A percentile compares a stretch with the other conserved stretches of the same genome.
Evolutionary conservation across 1,140 invertebrate genomes (phyloP).

Genomic region (Drosophila lacteicornis): DNA sequence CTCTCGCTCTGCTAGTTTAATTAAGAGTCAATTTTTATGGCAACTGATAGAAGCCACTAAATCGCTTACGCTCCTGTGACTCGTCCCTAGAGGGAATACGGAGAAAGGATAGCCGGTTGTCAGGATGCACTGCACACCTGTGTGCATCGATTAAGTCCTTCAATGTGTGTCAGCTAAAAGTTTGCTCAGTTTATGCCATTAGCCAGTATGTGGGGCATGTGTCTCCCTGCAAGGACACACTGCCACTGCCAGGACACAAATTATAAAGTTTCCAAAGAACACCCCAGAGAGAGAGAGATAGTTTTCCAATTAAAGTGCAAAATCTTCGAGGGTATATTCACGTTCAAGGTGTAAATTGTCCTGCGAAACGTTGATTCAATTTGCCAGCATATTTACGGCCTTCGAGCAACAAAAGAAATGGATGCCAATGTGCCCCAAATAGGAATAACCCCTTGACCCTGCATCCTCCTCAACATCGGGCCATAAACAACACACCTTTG

Average conservation of each 20-base stretch:
- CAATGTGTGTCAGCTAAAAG: slow-evolving; percentile 61
- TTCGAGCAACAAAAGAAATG: slow-evolving; percentile 36
- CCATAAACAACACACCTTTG: slow-evolving; percentile 56
- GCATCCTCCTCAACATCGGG: not conserved
- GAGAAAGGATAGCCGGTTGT: not conserved
- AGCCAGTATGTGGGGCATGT: slow-evolving; percentile 38
- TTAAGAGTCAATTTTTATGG: slow-evolving; percentile 80
- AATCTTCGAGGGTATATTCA: slow-evolving; percentile 1
- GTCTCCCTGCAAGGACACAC: slow-evolving; percentile 16
- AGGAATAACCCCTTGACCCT: slow-evolving; percentile 29
- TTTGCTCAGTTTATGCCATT: slow-evolving; percentile 71
- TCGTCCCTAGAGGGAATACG: not conserved
- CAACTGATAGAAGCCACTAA: slow-evolving; percentile 72
- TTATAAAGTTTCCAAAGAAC: slow-evolving; percentile 50
- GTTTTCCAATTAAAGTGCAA: slow-evolving; percentile 36
- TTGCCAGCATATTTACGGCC: slow-evolving; percentile 35
- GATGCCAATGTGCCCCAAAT: slow-evolving; percentile 28
- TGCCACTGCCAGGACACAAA: slow-evolving; percentile 40
- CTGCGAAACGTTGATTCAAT: slow-evolving; percentile 43
- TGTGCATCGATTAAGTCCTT: slow-evolving; percentile 76
- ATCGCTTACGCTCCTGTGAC: slow-evolving; percentile 54
- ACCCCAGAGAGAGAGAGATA: slow-evolving; percentile 2
- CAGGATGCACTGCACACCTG: slow-evolving; percentile 22
- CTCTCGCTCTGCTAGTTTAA: slow-evolving; percentile 62
- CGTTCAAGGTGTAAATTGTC: slow-evolving; percentile 6